Percentiles rank a stretch among this genome's conserved stretches.
Conservation (phyloP, 1,140 invertebrate species). For the Euura lappo region DNA sequence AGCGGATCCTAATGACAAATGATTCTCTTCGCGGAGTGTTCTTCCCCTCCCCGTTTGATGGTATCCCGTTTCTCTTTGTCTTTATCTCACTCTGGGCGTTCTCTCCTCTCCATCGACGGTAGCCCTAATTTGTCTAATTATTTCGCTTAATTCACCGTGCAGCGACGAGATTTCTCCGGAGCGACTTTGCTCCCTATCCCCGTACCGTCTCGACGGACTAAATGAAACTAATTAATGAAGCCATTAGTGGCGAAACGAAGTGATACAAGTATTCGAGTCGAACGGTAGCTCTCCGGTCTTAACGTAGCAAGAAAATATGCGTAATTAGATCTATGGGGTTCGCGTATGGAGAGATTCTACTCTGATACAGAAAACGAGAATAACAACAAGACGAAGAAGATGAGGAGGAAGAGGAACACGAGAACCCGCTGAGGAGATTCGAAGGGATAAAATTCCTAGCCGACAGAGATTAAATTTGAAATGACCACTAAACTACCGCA, state of each 20-base stretch:
- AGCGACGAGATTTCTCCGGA: conserved; percentile 48
- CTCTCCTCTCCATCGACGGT: not conserved
- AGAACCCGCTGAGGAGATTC: conserved; percentile 3
- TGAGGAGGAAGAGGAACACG: not conserved
- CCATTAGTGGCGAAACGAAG: conserved; percentile 41
- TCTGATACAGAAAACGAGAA: too few relatives aligned
- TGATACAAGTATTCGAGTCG: not conserved
- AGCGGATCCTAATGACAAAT: conserved; percentile 61
- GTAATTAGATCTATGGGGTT: too few relatives aligned
- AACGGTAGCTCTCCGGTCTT: not conserved
- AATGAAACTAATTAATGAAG: conserved; percentile 60
- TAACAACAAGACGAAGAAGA: too few relatives aligned
- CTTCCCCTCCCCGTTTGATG: conserved; percentile 11
- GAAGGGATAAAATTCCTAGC: not conserved
- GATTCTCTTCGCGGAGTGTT: conserved; percentile 44
- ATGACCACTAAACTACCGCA: conserved; percentile 4
- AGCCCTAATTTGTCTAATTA: conserved; percentile 63
- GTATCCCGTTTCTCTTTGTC: not conserved
- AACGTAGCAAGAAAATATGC: not conserved
- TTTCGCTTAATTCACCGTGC: conserved; percentile 57
- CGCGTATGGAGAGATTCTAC: too few relatives aligned
- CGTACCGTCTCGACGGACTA: conserved; percentile 39
- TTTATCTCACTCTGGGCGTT: not conserved
- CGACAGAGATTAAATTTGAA: not conserved
- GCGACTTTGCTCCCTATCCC: too few relatives aligned